These are phyloP conservation scores for Amazona vittata DNA, from an alignment of 2,113 vertebrate species.

Conservation along the genomic window DNA sequence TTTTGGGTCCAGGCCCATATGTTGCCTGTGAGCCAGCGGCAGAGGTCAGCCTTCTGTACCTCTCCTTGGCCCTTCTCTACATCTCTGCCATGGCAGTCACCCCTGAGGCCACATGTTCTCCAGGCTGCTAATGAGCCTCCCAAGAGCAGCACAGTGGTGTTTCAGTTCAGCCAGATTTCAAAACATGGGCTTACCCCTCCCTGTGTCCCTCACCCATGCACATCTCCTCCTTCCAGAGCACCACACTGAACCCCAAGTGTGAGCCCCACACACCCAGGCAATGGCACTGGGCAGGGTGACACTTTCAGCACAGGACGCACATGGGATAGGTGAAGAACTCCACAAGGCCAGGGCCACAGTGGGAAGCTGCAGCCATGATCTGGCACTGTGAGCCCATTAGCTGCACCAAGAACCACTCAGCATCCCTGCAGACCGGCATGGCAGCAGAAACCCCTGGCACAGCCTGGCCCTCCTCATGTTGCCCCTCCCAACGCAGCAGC, in stretches of 20 bases:
- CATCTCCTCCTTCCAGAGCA: neutral
- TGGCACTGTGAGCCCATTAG: rapidly evolving
- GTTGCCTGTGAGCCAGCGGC: rapidly evolving
- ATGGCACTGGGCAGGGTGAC: rapidly evolving
- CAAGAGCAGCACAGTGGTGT: rapidly evolving
- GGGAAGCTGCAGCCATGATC: rapidly evolving
- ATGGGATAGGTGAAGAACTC: neutral
- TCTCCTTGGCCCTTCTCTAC: neutral
- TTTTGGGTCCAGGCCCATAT: rapidly evolving
- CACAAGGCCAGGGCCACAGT: too few species aligned
- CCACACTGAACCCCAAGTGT: rapidly evolving
- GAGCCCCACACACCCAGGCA: rapidly evolving
- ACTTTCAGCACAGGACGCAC: neutral
- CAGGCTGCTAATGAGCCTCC: rapidly evolving
- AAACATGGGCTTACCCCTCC: neutral
- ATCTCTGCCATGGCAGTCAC: neutral
- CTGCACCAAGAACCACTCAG: rapidly evolving
- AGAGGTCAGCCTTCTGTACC: rapidly evolving
- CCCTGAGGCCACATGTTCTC: rapidly evolving
- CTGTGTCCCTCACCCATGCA: neutral
- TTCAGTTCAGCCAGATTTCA: neutral
- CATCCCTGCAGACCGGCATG: rapidly evolving
- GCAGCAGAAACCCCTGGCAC: rapidly evolving
- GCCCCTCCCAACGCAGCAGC: neutral
- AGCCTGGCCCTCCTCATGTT: neutral